Evolutionary conservation across 2,888 invertebrate genomes (phyloP).

Genomic region (Trichopria drosophilae): DNA sequence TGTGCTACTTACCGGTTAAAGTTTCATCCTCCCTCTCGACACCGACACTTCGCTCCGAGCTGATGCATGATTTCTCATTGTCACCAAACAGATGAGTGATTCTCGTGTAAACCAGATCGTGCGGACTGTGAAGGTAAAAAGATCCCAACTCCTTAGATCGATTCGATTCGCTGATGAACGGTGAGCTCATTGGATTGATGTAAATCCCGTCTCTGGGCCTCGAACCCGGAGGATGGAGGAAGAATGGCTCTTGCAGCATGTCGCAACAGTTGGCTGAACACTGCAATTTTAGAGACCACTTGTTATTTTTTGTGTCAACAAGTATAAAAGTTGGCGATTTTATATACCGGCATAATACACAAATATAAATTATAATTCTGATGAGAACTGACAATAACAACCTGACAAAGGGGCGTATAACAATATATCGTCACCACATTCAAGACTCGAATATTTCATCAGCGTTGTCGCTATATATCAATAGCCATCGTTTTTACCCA

Average conservation of each 20-base stretch:
- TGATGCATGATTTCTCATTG: conserved; percentile 30
- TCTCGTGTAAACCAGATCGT: conserved; percentile 79
- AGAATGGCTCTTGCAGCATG: conserved; percentile 57
- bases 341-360: no score
- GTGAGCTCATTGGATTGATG: conserved; percentile 75
- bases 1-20: conserved; percentile 54
- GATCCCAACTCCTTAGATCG: no score
- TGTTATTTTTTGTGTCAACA: no score
- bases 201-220: conserved; percentile 77
- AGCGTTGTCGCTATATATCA: no score
- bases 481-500: no score
- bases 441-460: no score
- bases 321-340: no score
- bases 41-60: conserved; percentile 23
- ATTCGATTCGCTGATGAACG: conserved; percentile 1
- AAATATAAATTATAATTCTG: no score
- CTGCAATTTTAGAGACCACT: conserved; percentile 35
- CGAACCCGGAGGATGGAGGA: conserved; percentile 54
- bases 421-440: no score
- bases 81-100: conserved; percentile 79
- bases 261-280: conserved; percentile 51
- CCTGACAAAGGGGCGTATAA: no score
- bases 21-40: conserved; percentile 54
- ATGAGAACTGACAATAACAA: no score
- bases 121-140: conserved; percentile 84